phyloP scores from a whole-genome alignment of 2,113 vertebrate genomes.

The Gallinago jamesoni region DNA sequence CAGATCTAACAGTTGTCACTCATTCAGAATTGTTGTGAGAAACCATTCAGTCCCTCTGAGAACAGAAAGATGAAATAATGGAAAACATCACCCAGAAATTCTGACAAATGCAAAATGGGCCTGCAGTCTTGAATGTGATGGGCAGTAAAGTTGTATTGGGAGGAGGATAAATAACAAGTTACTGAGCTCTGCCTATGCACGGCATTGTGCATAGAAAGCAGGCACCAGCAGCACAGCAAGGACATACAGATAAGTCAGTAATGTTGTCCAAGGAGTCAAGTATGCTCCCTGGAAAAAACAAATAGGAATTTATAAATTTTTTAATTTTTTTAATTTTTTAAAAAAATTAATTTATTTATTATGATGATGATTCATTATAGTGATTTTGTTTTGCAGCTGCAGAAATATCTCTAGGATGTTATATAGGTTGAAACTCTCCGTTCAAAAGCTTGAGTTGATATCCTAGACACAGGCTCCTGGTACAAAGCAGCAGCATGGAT shows the following conservation, averaged over 20 bases:
- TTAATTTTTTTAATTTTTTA: neutral
- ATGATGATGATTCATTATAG: neutral
- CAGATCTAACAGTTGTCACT: neutral
- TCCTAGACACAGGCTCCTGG: neutral
- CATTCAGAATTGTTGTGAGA: neutral
- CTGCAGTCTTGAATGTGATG: neutral
- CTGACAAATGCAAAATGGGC: neutral
- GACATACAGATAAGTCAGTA: neutral
- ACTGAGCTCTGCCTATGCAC: neutral
- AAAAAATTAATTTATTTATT: neutral
- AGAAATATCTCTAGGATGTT: neutral
- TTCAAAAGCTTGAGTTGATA: neutral
- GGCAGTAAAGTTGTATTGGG: neutral
- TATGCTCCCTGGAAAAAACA: neutral
- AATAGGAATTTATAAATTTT: neutral
- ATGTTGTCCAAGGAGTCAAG: accelerated
- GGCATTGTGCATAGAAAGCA: neutral
- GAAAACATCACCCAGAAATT: neutral
- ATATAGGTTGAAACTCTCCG: neutral
- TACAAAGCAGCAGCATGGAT: neutral
- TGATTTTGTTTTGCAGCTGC: neutral
- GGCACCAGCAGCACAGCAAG: neutral
- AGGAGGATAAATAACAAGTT: neutral
- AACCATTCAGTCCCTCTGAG: accelerated
- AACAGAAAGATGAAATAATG: neutral